Evolutionary conservation across 2,888 invertebrate species (phyloP).

Genomic region (Cataglyphis albicans): DNA sequence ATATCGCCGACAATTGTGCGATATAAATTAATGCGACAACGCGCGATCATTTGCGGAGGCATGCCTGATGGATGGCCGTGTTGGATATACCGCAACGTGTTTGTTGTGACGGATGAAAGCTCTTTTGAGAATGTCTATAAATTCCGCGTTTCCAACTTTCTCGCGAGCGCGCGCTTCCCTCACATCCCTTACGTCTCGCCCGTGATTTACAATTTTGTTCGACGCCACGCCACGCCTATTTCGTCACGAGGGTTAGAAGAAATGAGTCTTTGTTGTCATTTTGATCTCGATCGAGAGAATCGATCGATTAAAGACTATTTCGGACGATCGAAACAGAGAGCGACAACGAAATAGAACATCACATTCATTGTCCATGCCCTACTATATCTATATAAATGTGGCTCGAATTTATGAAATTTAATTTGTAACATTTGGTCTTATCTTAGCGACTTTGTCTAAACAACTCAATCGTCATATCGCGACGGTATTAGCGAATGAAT

Average conservation of each 20-base stretch:
- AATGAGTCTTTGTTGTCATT: conserved; percentile 26
- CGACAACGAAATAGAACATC: neutral
- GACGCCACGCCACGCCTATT: conserved; percentile 61
- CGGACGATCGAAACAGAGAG: neutral
- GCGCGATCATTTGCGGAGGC: conserved; percentile 31
- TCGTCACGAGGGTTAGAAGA: conserved; percentile 21
- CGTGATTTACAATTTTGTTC: conserved; percentile 68
- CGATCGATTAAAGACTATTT: neutral
- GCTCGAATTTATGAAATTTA: neutral
- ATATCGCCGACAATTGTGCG: conserved; percentile 11
- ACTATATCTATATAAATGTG: neutral
- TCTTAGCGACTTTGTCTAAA: conserved; percentile 23
- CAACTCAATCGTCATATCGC: conserved; percentile 43
- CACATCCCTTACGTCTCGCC: conserved; percentile 26
- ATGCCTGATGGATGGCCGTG: conserved; percentile 73
- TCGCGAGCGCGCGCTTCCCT: conserved; percentile 14
- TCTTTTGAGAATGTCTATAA: conserved; percentile 75
- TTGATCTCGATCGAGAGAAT: neutral
- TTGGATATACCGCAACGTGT: conserved; percentile 74
- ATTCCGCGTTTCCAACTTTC: conserved; percentile 73
- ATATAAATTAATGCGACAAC: conserved; percentile 58
- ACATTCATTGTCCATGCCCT: neutral
- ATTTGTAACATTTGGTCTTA: neutral
- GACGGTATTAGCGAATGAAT: conserved; percentile 57
- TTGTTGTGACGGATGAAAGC: conserved; percentile 80